Evolutionary conservation across 2,888 invertebrate genomes (phyloP).

Genomic region (Hypomecis punctinalis): DNA sequence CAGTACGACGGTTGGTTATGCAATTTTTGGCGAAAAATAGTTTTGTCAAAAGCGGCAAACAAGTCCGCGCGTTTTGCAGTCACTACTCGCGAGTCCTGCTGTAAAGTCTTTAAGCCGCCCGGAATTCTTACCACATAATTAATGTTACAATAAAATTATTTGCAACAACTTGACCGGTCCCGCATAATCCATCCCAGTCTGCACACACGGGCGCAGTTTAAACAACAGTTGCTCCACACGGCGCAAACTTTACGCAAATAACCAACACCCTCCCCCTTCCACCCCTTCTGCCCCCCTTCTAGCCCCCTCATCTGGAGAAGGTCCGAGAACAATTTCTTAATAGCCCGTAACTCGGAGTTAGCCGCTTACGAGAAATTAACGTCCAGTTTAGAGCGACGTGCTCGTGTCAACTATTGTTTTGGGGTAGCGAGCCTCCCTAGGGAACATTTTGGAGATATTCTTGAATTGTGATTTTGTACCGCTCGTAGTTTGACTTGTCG

Average conservation of each 20-base stretch:
- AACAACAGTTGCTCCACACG: slow-evolving; percentile 30
- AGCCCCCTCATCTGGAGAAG: slow-evolving; percentile 35
- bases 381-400: slow-evolving; percentile 61
- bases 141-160: slow-evolving; percentile 24
- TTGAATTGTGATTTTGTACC: neutral
- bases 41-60: too few relatives aligned
- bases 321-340: slow-evolving; percentile 79
- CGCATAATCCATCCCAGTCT: slow-evolving; percentile 40
- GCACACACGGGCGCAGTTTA: slow-evolving; percentile 29
- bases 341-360: slow-evolving; percentile 77
- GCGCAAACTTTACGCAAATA: slow-evolving; percentile 65
- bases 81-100: too few relatives aligned
- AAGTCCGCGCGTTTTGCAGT: too few relatives aligned
- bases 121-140: slow-evolving; percentile 23
- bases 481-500: too few relatives aligned
- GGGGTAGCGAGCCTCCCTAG: neutral
- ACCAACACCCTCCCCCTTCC: slow-evolving; percentile 51
- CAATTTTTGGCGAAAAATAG: too few relatives aligned
- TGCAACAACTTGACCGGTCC: slow-evolving; percentile 34
- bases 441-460: neutral
- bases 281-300: slow-evolving; percentile 8
- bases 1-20: too few relatives aligned
- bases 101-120: neutral
- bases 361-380: slow-evolving; percentile 73
- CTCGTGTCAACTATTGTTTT: slow-evolving; percentile 35